Percentiles rank a stretch among this genome's conserved stretches.
Evolutionary conservation across 2,888 invertebrate species (phyloP).

Genomic region (Aporophyla nigra): DNA sequence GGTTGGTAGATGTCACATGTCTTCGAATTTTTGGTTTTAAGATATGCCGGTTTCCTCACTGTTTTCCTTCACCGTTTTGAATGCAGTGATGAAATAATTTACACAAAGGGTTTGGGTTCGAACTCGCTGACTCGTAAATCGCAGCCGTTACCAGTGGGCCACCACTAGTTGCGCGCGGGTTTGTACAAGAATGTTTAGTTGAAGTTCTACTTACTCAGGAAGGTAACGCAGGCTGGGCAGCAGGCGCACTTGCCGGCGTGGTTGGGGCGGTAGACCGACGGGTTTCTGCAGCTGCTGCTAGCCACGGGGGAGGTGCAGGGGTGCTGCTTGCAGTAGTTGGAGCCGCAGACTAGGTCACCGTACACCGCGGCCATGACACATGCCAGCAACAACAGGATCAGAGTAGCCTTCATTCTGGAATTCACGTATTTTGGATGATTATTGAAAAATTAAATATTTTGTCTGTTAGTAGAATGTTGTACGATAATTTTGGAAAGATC

Average conservation of each 20-base stretch:
- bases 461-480: background rate
- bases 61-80: too few species aligned
- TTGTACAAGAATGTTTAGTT: background rate
- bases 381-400: constrained; percentile 77
- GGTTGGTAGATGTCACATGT: too few species aligned
- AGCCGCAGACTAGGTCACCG: constrained; percentile 85
- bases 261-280: constrained; percentile 78
- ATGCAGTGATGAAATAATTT: too few species aligned
- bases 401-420: constrained; percentile 83
- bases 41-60: too few species aligned
- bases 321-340: constrained; percentile 83
- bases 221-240: constrained; percentile 87
- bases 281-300: constrained; percentile 75
- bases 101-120: too few species aligned
- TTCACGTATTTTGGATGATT: background rate
- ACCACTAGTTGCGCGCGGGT: too few species aligned
- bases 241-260: constrained; percentile 88
- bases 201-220: constrained; percentile 76
- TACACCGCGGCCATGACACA: constrained; percentile 78
- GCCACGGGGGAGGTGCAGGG: constrained; percentile 78
- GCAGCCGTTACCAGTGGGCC: too few species aligned
- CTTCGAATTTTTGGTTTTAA: too few species aligned
- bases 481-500: background rate
- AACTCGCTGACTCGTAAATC: too few species aligned
- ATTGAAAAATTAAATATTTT: background rate